Base-by-base conservation (phyloP, 2,797 vertebrate species). In the Rhinichthys osculus region DNA sequence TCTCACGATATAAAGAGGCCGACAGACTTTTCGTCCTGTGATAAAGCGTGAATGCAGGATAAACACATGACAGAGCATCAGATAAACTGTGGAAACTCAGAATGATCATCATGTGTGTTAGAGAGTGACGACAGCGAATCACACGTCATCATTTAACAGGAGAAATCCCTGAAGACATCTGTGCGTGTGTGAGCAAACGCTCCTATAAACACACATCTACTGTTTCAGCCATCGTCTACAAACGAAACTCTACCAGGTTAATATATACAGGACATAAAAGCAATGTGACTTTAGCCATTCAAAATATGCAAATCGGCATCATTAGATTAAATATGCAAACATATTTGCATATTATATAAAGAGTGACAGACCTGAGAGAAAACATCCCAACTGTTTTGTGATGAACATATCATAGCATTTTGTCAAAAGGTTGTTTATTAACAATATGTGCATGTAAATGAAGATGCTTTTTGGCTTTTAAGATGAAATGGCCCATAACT, bases 91-190 rank as follows among this genome's bases (percentile, higher is more conserved):
- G 13, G 73, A 2, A 76, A 57, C 19, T 38, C 50, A n/a, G 33
- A 23, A 77, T 54, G 33, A 77, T 38, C 74, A 38, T 77, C 52
- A 38, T 77, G 38, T 77, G 74, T 4, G 73, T 30, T 21, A 38
- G 47, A 33, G 44, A 50, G 44, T 6, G 71, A 50, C n/a, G 44
- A 50, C n/a, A 52, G 27, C 40, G 7, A 38, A 5, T 38, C 38
- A 38, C 38, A 8, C 40, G 8, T 8, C 40, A 40, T 40, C 40
- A 40, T 40, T 38, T 6, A 38, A 38, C 38, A 38, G 38, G 38
- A 38, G 38, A 38, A 38, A 38, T 38, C 38, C 7, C 38, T 40
- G 38, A 40, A 1, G 38, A 40, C 40, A 40, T 40, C 42, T 13
- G 42, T 11, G 10, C 10, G 40, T 42, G 42, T 10, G 7, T 40